Conservation (phyloP, 1,140 invertebrate species). For the Drosophila mauritiana region DNA sequence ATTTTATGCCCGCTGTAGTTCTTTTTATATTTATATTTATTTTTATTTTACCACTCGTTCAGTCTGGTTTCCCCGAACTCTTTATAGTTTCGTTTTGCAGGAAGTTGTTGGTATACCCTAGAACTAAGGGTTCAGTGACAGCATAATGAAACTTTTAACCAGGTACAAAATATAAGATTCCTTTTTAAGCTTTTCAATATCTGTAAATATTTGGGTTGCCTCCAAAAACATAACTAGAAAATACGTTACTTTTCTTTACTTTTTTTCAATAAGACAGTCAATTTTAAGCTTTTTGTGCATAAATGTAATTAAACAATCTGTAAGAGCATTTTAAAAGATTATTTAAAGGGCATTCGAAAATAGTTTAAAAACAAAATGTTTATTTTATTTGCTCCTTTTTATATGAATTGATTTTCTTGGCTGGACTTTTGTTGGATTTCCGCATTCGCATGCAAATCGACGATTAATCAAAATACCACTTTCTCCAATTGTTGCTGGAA, state of each 20-base stretch:
- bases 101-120: slow-evolving; percentile 26
- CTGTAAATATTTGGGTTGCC: too few species aligned
- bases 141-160: neutral
- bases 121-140: too few species aligned
- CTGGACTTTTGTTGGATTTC: slow-evolving; percentile 29
- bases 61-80: slow-evolving; percentile 4
- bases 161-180: neutral
- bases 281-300: too few species aligned
- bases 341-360: neutral
- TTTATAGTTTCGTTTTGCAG: slow-evolving; percentile 17
- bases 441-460: slow-evolving; percentile 63
- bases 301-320: too few species aligned
- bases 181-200: too few species aligned
- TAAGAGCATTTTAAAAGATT: too few species aligned
- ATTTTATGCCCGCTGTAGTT: slow-evolving; percentile 27
- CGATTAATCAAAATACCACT: slow-evolving; percentile 70
- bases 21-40: slow-evolving; percentile 2
- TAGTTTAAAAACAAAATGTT: neutral
- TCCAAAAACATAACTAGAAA: too few species aligned
- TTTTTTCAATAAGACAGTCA: too few species aligned
- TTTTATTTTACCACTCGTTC: slow-evolving; percentile 17
- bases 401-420: slow-evolving; percentile 19
- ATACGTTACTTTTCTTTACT: too few species aligned
- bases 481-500: slow-evolving; percentile 65
- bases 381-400: slow-evolving; percentile 20